These are phyloP conservation scores for Coptotermes formosanus DNA, from an alignment of 1,140 invertebrate genomes.

Conservation along the genomic window DNA sequence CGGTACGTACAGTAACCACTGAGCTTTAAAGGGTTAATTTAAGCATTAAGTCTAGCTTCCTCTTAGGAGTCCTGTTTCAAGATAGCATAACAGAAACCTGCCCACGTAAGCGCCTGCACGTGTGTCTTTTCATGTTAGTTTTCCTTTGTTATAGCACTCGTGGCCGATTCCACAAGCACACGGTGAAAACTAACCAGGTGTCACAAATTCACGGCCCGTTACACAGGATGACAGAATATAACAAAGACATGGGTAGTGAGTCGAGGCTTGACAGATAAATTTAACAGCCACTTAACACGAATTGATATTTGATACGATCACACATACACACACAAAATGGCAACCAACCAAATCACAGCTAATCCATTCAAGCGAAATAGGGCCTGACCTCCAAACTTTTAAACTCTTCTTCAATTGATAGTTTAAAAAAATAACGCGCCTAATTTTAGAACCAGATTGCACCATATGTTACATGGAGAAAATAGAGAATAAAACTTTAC, in stretches of 20 bases:
- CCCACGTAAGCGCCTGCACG: no score
- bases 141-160: no score
- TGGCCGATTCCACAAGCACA: no score
- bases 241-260: not conserved
- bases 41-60: no score
- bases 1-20: no score
- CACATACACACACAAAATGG: not conserved
- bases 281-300: slow-evolving; percentile 6
- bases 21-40: no score
- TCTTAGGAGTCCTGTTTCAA: no score
- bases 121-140: no score
- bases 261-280: not conserved
- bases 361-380: not conserved
- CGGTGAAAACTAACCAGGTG: not conserved
- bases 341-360: not conserved
- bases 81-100: no score
- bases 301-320: not conserved
- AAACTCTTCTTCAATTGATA: slow-evolving; percentile 3
- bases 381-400: not conserved
- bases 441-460: not conserved
- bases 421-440: not conserved
- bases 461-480: not conserved
- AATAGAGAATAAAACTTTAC: not conserved
- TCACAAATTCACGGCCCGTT: not conserved
- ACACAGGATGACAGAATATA: not conserved